Evolutionary conservation across 2,113 vertebrate species (phyloP), one percentile per base, ranked within the genome.

Genomic region (Rana temporaria): DNA sequence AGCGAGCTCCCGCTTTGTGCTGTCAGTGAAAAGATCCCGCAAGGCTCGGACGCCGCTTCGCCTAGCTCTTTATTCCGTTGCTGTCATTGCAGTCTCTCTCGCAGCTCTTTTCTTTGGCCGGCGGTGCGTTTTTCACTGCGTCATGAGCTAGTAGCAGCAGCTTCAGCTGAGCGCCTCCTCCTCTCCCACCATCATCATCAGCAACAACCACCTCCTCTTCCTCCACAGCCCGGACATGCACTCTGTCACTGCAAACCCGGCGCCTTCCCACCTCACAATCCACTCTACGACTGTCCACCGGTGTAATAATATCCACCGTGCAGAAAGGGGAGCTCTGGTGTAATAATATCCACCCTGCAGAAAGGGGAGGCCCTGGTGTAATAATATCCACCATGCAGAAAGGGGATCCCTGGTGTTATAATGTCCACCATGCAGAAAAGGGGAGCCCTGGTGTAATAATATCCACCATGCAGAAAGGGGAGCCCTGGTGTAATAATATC

Each of bases 121-220:
- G 83, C 77, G 82, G 86, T 76, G 89, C 87, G 86, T 89, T 86
- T 87, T 82, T 88, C 88, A n/a, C 88, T 89, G 89, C 89, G 90
- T 90, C 90, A 88, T 87, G 83, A 87, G 85, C 84, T 30, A 78
- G 53, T 26, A 74, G 26, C 84, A 77, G 78, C 52, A 67, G 72
- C 70, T 75, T 65, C 71, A 75, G 63, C 63, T 64, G 63, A 83
- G 71, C 72, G 8, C 60, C 80, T 74, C 80, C 80, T 74, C 69
- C 70, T 74, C 62, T 59, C 34, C 53, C 63, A 76, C 53, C 72
- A 76, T 68, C 81, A 83, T 68, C 71, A 57, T 12, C 53, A 67
- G 53, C 81, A 83, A 76, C 52, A 83, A 76, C 52, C 62, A 83
- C 81, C 81, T 83, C 81, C 81, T 83, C 81, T 83, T 83, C 81